Evolutionary conservation across 1,140 invertebrate genomes (phyloP).

Genomic region (Delia radicum): DNA sequence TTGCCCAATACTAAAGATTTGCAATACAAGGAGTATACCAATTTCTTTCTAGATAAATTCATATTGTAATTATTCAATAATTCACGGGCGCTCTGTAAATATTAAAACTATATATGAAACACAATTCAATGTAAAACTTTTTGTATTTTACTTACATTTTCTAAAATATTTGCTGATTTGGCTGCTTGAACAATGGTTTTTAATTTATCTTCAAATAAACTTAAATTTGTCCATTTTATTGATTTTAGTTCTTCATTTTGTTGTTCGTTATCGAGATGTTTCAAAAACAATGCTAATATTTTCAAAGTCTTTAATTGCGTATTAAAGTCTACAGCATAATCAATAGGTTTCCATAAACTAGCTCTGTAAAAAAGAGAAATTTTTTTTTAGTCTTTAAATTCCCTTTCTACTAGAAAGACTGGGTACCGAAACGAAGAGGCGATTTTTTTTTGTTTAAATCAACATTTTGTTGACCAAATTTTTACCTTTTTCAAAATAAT

Average conservation of each 20-base stretch:
- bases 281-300: neutral
- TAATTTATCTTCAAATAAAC: neutral
- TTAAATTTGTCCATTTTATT: neutral
- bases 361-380: neutral
- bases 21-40: slow-evolving; percentile 5
- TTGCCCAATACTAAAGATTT: neutral
- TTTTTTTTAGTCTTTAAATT: neutral
- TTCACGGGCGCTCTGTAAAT: neutral
- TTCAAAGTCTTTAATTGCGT: neutral
- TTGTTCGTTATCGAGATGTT: neutral
- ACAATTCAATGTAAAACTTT: neutral
- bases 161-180: neutral
- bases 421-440: too few species aligned
- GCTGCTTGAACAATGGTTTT: neutral
- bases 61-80: slow-evolving; percentile 14
- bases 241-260: neutral
- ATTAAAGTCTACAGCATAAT: neutral
- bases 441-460: too few species aligned
- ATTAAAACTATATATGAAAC: neutral
- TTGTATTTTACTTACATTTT: slow-evolving; percentile 2
- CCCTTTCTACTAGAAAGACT: too few species aligned
- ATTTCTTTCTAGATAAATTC: neutral
- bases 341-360: slow-evolving; percentile 1
- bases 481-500: too few species aligned
- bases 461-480: too few species aligned